A percentile compares a stretch with the other conserved stretches of the same genome.
phyloP scores from a whole-genome alignment of 2,888 invertebrate species.

The Drosophila ustulata region DNA sequence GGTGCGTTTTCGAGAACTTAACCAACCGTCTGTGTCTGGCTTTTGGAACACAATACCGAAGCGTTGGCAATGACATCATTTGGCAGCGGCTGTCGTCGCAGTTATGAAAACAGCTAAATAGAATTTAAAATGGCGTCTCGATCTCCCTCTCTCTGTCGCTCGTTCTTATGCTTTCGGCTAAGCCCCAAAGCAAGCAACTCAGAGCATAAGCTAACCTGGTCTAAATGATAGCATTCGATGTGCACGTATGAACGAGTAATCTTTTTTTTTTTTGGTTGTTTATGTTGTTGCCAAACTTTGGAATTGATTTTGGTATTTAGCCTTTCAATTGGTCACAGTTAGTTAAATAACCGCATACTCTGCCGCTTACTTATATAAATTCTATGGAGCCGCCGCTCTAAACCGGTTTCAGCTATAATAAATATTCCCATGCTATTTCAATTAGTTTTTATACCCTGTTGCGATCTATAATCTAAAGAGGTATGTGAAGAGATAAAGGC shows the following conservation, averaged over 20 bases:
- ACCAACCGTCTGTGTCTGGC: conserved; percentile 42
- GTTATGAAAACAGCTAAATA: conserved; percentile 53
- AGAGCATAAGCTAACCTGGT: conserved; percentile 36
- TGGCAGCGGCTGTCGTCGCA: conserved; percentile 46
- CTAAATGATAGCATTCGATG: conserved; percentile 33
- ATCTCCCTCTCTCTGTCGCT: conserved; percentile 4
- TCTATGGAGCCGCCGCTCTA: conserved; percentile 36
- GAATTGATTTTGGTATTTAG: conserved; percentile 38
- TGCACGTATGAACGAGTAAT: conserved; percentile 1
- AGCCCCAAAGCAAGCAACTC: conserved; percentile 22
- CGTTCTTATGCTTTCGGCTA: conserved; percentile 3
- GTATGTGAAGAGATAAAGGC: neutral
- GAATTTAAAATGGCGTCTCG: conserved; percentile 64
- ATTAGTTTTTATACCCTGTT: conserved; percentile 66
- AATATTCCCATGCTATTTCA: conserved; percentile 67
- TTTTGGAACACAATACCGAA: conserved; percentile 62
- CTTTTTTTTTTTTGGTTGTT: conserved; percentile 21
- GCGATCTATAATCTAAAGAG: conserved; percentile 14
- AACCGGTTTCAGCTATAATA: conserved; percentile 66
- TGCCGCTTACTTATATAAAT: conserved; percentile 42
- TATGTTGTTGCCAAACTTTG: conserved; percentile 21
- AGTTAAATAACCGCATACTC: conserved; percentile 34
- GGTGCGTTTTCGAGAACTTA: conserved; percentile 52
- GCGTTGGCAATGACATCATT: conserved; percentile 75
- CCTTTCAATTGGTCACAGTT: conserved; percentile 52